phyloP scores from a whole-genome alignment of 2,113 vertebrate genomes.

The Chionis minor region DNA sequence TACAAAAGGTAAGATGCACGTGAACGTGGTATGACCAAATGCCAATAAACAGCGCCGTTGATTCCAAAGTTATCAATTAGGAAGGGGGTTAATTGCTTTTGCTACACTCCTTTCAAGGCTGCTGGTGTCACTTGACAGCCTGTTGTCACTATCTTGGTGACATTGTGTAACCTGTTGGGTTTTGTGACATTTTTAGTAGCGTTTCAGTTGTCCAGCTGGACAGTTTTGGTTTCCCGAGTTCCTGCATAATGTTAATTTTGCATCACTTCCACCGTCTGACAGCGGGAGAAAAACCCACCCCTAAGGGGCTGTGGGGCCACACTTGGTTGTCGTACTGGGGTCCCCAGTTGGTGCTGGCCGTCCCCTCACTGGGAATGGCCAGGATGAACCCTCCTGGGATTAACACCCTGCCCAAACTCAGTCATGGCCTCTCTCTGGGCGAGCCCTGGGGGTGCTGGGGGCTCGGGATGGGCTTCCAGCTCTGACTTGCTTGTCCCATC shows the following conservation, averaged over 20 bases:
- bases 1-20: conserved; percentile 69
- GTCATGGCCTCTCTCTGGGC: neutral
- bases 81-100: neutral
- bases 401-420: neutral
- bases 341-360: neutral
- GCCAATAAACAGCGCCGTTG: neutral
- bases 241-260: fast-evolving
- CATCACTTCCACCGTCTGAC: neutral
- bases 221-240: neutral
- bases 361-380: fast-evolving
- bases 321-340: neutral
- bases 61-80: neutral
- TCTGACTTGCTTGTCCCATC: too few relatives aligned
- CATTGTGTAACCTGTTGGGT: neutral
- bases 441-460: fast-evolving
- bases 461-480: too few relatives aligned
- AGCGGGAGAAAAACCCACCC: neutral
- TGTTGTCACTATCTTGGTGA: neutral
- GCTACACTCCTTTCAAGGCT: neutral
- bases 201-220: neutral
- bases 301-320: neutral
- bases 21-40: neutral
- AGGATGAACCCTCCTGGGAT: fast-evolving
- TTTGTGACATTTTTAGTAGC: neutral
- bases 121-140: neutral